phyloP scores from a whole-genome alignment of 1,140 invertebrate species.

The Harpegnathos saltator region DNA sequence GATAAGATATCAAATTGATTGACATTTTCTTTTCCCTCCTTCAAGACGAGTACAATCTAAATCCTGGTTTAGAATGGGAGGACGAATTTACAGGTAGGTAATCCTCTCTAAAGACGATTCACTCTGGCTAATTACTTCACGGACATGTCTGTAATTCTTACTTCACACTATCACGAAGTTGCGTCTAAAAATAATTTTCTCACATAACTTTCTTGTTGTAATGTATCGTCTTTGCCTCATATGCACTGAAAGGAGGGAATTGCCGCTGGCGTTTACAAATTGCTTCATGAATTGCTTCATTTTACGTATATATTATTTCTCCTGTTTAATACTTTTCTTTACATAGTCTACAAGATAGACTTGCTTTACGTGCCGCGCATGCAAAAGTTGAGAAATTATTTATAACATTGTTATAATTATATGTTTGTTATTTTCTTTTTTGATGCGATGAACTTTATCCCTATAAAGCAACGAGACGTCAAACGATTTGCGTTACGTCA shows the following conservation, averaged over 20 bases:
- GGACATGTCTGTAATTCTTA: constrained; percentile 61
- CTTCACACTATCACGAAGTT: constrained; percentile 63
- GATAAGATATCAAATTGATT: constrained; percentile 85
- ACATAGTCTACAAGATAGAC: constrained; percentile 29
- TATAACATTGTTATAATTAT: no score
- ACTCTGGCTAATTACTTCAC: constrained; percentile 69
- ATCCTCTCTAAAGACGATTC: constrained; percentile 83
- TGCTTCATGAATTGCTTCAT: constrained; percentile 65
- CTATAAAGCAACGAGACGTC: background rate
- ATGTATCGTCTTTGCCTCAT: constrained; percentile 56
- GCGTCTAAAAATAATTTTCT: constrained; percentile 57
- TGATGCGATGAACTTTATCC: background rate
- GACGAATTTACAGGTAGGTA: constrained; percentile 99
- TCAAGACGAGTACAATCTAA: constrained; percentile 99
- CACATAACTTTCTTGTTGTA: constrained; percentile 58
- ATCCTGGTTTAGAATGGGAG: constrained; percentile 99
- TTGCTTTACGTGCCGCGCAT: constrained; percentile 66
- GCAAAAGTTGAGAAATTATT: constrained; percentile 38
- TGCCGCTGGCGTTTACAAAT: constrained; percentile 54
- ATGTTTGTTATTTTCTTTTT: no score
- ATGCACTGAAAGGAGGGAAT: constrained; percentile 67
- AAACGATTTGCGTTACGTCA: background rate
- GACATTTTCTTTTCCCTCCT: constrained; percentile 92
- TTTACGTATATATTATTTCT: constrained; percentile 4
- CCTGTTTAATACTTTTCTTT: constrained; percentile 37